Evolutionary conservation across 1,140 invertebrate genomes (phyloP).

Genomic region (Zaprionus tsacasi): DNA sequence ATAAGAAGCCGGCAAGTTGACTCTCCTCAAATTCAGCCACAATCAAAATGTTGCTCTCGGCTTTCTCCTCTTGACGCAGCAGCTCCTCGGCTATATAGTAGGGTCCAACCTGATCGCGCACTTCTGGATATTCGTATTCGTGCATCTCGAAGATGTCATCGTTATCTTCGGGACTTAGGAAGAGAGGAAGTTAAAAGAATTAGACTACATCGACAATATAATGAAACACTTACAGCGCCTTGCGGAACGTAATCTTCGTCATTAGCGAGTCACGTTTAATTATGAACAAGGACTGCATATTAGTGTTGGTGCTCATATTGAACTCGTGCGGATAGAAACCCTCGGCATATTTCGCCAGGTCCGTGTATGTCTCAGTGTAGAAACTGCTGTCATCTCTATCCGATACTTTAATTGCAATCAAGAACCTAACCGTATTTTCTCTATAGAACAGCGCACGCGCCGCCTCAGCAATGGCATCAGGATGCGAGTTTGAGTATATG

Average conservation of each 20-base stretch:
- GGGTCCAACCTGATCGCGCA: conserved; percentile 58
- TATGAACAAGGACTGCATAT: conserved; percentile 59
- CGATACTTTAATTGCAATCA: conserved; percentile 53
- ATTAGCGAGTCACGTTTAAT: conserved; percentile 40
- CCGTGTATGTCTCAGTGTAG: conserved; percentile 43
- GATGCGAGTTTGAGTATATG: conserved; percentile 41
- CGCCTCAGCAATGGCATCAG: conserved; percentile 21
- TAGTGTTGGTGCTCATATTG: conserved; percentile 24
- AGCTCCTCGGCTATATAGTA: conserved; percentile 75
- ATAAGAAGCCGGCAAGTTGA: conserved; percentile 55
- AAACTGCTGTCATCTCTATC: neutral
- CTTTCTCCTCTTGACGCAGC: conserved; percentile 25
- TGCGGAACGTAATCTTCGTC: conserved; percentile 58
- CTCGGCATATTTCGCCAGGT: conserved; percentile 36
- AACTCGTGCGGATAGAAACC: conserved; percentile 61
- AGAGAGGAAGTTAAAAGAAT: neutral
- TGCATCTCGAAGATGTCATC: conserved; percentile 72
- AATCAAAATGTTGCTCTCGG: conserved; percentile 45
- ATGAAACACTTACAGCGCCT: conserved; percentile 61
- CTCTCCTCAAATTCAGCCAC: conserved; percentile 53
- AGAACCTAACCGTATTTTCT: conserved; percentile 50
- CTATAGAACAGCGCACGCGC: conserved; percentile 51
- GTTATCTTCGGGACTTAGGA: conserved; percentile 67
- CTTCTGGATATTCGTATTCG: conserved; percentile 52
- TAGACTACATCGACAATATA: too few species aligned